These are phyloP conservation scores for Dicycla oo DNA, from an alignment of 2,888 invertebrate species.

Conservation along the genomic window DNA sequence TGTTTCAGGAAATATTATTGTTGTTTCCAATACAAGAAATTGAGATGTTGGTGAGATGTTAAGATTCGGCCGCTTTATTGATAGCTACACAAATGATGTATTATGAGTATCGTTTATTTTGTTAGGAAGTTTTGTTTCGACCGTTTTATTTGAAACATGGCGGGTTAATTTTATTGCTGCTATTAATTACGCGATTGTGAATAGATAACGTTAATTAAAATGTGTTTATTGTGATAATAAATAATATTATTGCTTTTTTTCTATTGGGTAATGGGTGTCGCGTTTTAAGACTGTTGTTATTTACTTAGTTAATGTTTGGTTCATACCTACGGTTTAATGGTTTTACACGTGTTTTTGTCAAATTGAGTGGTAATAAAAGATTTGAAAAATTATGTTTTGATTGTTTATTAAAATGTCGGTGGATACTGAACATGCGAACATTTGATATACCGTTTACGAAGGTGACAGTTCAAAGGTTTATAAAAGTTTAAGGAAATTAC, in stretches of 20 bases:
- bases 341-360: slow-evolving; percentile 56
- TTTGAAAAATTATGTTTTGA: neutral
- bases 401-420: neutral
- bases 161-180: slow-evolving; percentile 76
- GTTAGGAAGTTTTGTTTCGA: slow-evolving; percentile 73
- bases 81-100: slow-evolving; percentile 88
- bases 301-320: slow-evolving; percentile 56
- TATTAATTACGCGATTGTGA: slow-evolving; percentile 74
- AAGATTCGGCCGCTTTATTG: slow-evolving; percentile 88
- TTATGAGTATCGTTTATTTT: slow-evolving; percentile 84
- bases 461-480: neutral
- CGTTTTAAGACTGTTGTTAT: slow-evolving; percentile 58
- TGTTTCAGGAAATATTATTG: slow-evolving; percentile 91
- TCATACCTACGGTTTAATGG: slow-evolving; percentile 48
- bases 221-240: slow-evolving; percentile 69
- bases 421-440: neutral
- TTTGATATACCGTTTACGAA: neutral
- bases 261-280: slow-evolving; percentile 61
- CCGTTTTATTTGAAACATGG: slow-evolving; percentile 73
- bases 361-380: slow-evolving; percentile 35
- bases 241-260: slow-evolving; percentile 63
- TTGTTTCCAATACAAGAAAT: slow-evolving; percentile 90
- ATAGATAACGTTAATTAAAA: slow-evolving; percentile 75
- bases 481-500: neutral
- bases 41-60: slow-evolving; percentile 88